phyloP scores from a whole-genome alignment of 1,140 invertebrate species.

The Conopomorpha cramerella region DNA sequence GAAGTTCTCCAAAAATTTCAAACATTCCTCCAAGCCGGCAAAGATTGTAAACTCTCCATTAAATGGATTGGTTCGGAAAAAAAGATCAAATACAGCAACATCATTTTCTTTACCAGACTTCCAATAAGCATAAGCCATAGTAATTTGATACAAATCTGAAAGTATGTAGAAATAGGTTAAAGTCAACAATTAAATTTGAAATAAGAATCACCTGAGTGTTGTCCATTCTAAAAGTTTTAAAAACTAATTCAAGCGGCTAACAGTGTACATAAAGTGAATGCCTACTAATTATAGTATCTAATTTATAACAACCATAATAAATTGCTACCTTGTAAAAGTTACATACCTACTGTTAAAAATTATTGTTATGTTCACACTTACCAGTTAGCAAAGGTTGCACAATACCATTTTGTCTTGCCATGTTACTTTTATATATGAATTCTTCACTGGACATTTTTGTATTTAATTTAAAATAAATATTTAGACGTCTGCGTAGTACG shows the following conservation, averaged over 20 bases:
- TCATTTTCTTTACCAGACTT: constrained; percentile 93
- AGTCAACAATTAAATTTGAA: too few species aligned
- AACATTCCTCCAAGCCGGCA: constrained; percentile 95
- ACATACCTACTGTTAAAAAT: too few species aligned
- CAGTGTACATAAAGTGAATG: too few species aligned
- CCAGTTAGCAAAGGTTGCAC: constrained; percentile 81
- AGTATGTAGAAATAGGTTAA: too few species aligned
- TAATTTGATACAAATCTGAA: constrained; percentile 96
- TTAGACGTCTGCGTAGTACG: constrained; percentile 31
- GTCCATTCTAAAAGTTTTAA: too few species aligned
- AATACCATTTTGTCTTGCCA: constrained; percentile 73
- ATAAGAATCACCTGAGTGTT: too few species aligned
- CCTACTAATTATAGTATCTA: too few species aligned
- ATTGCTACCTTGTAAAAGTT: too few species aligned
- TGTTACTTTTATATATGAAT: constrained; percentile 21
- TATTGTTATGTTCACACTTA: too few species aligned
- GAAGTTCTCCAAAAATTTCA: constrained; percentile 96
- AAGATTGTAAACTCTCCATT: constrained; percentile 98
- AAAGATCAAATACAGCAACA: constrained; percentile 94
- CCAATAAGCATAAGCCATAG: constrained; percentile 99
- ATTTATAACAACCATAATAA: too few species aligned
- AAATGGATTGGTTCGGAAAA: constrained; percentile 98
- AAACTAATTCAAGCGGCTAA: too few species aligned
- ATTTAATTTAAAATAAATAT: constrained; percentile 10
- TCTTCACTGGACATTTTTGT: constrained; percentile 49